A percentile compares a stretch with the other conserved stretches of the same genome.
Evolutionary conservation across 2,888 invertebrate genomes (phyloP).

Genomic region (Cabera pusaria): DNA sequence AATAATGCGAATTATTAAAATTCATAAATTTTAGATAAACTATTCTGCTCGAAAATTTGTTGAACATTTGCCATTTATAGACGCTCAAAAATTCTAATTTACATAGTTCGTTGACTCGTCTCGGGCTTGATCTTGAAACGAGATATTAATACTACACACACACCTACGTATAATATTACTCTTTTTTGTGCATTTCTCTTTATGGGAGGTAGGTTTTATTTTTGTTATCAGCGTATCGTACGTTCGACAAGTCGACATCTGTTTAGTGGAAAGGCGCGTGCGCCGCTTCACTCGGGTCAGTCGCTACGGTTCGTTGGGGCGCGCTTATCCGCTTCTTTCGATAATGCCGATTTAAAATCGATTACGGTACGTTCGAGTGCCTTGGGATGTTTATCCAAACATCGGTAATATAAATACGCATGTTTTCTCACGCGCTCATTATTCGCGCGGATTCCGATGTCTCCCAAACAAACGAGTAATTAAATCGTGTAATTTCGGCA

Average conservation of each 20-base stretch:
- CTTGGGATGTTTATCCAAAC: constrained; percentile 2
- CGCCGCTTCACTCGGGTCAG: constrained; percentile 57
- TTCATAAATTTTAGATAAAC: constrained; percentile 14
- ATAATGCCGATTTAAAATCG: constrained; percentile 18
- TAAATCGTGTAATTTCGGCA: constrained; percentile 54
- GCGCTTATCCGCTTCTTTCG: constrained; percentile 51
- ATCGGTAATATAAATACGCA: constrained; percentile 12
- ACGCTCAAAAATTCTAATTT: constrained; percentile 19
- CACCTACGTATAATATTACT: constrained; percentile 22
- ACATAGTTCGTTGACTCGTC: constrained; percentile 32
- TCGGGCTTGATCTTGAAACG: constrained; percentile 38
- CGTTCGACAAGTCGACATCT: constrained; percentile 52
- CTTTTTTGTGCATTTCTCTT: constrained; percentile 51
- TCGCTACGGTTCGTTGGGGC: constrained; percentile 61
- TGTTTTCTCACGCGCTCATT: constrained; percentile 14
- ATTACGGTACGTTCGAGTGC: not conserved
- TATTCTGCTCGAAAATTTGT: constrained; percentile 21
- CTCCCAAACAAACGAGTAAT: constrained; percentile 45
- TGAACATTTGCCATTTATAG: constrained; percentile 23
- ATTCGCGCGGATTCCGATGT: constrained; percentile 26
- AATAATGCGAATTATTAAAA: constrained; percentile 3
- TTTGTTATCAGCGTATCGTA: constrained; percentile 72
- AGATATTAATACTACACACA: constrained; percentile 32
- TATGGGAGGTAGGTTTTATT: constrained; percentile 72
- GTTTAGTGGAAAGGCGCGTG: constrained; percentile 48